Evolutionary conservation across 2,113 vertebrate species (phyloP).

Genomic region (Mixornis gularis): DNA sequence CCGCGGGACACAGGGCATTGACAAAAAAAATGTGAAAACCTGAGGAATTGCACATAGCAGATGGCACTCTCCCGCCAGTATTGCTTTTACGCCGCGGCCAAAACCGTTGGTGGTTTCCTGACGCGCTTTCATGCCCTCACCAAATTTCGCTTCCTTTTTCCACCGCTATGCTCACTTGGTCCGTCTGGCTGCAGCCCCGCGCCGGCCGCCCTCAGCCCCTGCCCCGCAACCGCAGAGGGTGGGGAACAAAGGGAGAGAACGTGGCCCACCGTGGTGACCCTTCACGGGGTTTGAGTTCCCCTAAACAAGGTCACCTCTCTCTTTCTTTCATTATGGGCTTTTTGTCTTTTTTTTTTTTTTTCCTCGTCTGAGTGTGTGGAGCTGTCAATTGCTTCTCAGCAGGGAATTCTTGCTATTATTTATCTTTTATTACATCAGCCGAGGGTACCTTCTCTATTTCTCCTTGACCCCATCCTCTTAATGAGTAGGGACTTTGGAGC

Average conservation of each 20-base stretch:
- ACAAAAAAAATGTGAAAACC: not conserved
- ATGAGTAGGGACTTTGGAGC: not conserved
- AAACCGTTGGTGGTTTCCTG: slow-evolving; percentile 76
- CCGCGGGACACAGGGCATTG: accelerated
- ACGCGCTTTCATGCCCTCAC: slow-evolving; percentile 44
- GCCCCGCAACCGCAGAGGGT: not conserved
- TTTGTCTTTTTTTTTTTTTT: not conserved
- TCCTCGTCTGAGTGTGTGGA: not conserved
- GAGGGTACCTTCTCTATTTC: not conserved
- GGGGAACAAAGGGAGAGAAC: not conserved
- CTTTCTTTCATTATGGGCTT: not conserved
- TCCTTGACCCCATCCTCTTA: not conserved
- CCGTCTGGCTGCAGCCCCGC: not conserved
- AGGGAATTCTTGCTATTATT: slow-evolving; percentile 26
- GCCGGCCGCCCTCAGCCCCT: not conserved
- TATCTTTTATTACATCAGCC: slow-evolving; percentile 17
- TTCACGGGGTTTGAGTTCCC: not conserved
- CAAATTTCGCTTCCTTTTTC: slow-evolving; percentile 60
- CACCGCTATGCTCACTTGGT: slow-evolving; percentile 1
- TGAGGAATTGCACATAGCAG: not conserved
- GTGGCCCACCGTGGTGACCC: not conserved
- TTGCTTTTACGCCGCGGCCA: not conserved
- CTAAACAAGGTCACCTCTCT: not conserved
- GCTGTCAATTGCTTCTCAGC: slow-evolving; percentile 3
- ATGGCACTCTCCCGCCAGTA: not conserved